Percentiles rank a stretch among this genome's conserved stretches.
phyloP scores from a whole-genome alignment of 2,888 invertebrate species.

The Trachelus tabidus region DNA sequence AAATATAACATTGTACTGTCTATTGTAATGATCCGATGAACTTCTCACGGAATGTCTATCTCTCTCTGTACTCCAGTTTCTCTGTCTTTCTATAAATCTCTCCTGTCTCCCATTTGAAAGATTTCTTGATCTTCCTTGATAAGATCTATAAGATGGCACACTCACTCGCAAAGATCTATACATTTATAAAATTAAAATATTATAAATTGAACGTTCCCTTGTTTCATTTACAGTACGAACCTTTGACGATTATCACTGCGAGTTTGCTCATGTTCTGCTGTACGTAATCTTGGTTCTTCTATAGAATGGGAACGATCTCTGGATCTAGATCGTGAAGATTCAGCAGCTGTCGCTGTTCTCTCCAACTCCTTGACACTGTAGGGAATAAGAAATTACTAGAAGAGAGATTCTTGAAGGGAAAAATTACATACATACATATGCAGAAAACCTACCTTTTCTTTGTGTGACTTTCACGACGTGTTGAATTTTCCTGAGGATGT shows the following conservation, averaged over 20 bases:
- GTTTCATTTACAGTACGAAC: background rate
- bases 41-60: background rate
- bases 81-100: background rate
- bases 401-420: background rate
- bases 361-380: background rate
- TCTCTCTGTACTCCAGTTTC: background rate
- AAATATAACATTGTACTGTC: background rate
- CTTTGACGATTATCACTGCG: background rate
- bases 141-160: background rate
- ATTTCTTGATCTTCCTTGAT: background rate
- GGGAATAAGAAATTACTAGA: slow-evolving; percentile 1
- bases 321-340: slow-evolving; percentile 8
- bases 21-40: background rate
- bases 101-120: background rate
- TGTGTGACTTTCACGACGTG: background rate
- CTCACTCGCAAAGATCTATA: background rate
- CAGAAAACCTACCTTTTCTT: background rate
- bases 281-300: background rate
- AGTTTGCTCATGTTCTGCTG: background rate
- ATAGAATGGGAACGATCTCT: background rate
- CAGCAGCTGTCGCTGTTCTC: slow-evolving; percentile 6
- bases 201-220: background rate
- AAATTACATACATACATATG: background rate
- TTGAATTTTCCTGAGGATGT: background rate
- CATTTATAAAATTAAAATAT: background rate